A percentile compares a stretch with the other conserved stretches of the same genome.
These are phyloP conservation scores for Himalopsyche kuldschensis DNA, from an alignment of 2,888 invertebrate genomes.

Conservation along the genomic window DNA sequence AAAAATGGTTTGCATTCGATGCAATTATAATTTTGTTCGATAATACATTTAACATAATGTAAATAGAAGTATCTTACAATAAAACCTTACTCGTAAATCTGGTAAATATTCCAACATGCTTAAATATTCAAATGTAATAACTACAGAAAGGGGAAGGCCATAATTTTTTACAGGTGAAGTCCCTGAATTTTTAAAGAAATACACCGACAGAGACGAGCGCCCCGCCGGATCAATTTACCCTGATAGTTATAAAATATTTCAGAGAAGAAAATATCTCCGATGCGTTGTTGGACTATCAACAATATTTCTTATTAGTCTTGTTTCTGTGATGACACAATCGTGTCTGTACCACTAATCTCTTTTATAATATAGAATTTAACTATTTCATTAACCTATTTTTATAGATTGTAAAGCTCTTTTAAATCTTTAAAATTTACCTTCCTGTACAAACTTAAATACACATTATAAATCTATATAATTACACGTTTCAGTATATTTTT, in stretches of 20 bases:
- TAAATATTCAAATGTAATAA: constrained; percentile 28
- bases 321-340: constrained; percentile 17
- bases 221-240: constrained; percentile 39
- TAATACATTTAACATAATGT: constrained; percentile 37
- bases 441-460: constrained; percentile 35
- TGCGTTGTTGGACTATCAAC: neutral
- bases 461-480: constrained; percentile 24
- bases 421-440: constrained; percentile 34
- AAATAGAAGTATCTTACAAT: constrained; percentile 34
- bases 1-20: constrained; percentile 33
- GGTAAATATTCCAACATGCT: constrained; percentile 40
- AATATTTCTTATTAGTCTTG: constrained; percentile 29
- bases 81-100: constrained; percentile 34
- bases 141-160: constrained; percentile 35
- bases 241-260: constrained; percentile 23
- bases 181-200: constrained; percentile 26
- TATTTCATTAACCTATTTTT: constrained; percentile 19
- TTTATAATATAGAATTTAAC: constrained; percentile 29
- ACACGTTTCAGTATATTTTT: constrained; percentile 38
- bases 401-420: constrained; percentile 39
- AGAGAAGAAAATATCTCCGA: constrained; percentile 17
- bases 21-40: constrained; percentile 34
- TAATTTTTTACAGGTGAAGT: constrained; percentile 30
- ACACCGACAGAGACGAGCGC: constrained; percentile 10
- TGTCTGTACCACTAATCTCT: constrained; percentile 32